Evolutionary conservation across 2,113 vertebrate species (phyloP).

Genomic region (Odocoileus virginianus): DNA sequence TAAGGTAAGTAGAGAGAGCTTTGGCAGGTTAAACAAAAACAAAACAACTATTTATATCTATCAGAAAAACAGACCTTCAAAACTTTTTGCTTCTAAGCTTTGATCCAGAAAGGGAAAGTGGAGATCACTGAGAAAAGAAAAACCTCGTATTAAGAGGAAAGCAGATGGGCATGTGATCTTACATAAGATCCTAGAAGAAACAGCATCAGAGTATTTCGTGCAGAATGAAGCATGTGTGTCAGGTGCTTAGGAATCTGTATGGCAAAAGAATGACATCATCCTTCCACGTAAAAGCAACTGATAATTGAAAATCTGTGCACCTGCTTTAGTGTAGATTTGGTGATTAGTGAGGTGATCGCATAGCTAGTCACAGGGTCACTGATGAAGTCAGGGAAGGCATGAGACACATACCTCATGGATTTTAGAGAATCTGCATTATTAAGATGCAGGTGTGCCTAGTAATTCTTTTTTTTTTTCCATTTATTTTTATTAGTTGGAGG

Average conservation of each 20-base stretch:
- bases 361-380: not conserved
- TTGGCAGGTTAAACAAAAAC: not conserved
- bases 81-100: not conserved
- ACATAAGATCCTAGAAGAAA: not conserved
- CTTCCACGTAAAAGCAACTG: not conserved
- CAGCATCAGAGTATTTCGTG: not conserved
- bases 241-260: not conserved
- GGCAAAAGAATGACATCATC: not conserved
- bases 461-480: not conserved
- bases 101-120: not conserved
- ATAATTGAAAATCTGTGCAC: not conserved
- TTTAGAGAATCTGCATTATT: not conserved
- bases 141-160: not conserved
- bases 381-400: not conserved
- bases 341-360: not conserved
- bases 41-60: not conserved
- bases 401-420: not conserved
- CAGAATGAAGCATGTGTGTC: not conserved
- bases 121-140: not conserved
- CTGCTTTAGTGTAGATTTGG: not conserved
- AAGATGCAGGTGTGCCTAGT: not conserved
- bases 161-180: not conserved
- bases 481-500: no score
- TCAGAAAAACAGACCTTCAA: not conserved
- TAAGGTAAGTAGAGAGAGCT: not conserved